Base-by-base conservation (phyloP, 1,140 invertebrate species). In the Drosophila serrata region DNA sequence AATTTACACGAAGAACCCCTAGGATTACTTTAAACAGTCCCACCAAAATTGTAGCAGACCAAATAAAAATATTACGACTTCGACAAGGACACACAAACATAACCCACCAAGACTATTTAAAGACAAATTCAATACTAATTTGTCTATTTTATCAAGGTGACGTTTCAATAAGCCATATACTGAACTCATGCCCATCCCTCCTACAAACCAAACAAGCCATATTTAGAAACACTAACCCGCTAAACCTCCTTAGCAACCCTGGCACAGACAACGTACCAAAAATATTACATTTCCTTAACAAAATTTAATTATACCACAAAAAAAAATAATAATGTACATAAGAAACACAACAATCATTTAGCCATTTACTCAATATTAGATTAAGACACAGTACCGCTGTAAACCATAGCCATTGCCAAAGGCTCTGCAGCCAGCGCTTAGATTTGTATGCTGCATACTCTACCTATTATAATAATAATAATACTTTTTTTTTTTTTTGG, bases 121-220 rank as follows among this genome's bases (percentile, higher is more conserved):
- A 57, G 19, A 15, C 0, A 40, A 56, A 56, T 40, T 40, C 35
- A 29, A 42, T 15, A 31, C 39, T 39, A 42, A 19, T 19, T 42
- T 57, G 39, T 11, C 37, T 24, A 11, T 57, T 29, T 57, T 29
- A 39, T 15, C 24, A 42, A 57, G 31, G 49, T 15, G 17, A 53
- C 4, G 37, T 37, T 42, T 42, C 24, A 57, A 29, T 42, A 57
- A 42, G 7, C 6, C 37, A 57, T 57, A 13, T 57, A 4, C 9
- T 57, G 31, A 42, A 57, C n/a, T 31, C 24, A 15, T 42, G 55
- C 24, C 39, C n/a, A 58, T 29, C 39, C 7, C 15, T 40, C 15
- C 37, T 29, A 27, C 53, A 56, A 56, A 56, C 19, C 13, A 56
- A 49, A n/a, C 27, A 49, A 31, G 8, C 48, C 27, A 49, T 31